Conservation (phyloP, 2,888 invertebrate species). For the Heliothis peltigera region DNA sequence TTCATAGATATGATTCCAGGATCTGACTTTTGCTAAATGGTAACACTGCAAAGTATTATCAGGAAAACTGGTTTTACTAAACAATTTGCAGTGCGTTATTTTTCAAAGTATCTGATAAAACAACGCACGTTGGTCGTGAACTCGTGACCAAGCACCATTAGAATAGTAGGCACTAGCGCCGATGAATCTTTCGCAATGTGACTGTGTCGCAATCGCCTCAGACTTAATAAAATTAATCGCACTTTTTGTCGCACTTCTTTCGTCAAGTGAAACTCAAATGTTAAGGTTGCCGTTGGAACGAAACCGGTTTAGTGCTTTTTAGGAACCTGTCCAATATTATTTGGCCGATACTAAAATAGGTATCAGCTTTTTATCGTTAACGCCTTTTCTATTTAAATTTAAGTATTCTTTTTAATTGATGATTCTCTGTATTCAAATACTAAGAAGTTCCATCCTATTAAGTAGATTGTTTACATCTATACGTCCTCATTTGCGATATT, state of each 20-base stretch:
- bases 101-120: constrained; percentile 17
- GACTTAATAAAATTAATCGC: constrained; percentile 54
- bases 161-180: constrained; percentile 27
- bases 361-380: neutral
- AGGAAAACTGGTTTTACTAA: neutral
- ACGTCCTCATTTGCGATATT: neutral
- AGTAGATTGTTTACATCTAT: neutral
- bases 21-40: neutral
- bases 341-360: constrained; percentile 3
- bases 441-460: too few species aligned
- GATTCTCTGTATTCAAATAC: too few species aligned
- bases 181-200: constrained; percentile 54
- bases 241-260: constrained; percentile 57
- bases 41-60: neutral
- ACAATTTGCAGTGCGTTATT: too few species aligned
- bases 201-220: constrained; percentile 47
- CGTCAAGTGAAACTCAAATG: constrained; percentile 57
- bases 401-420: too few species aligned
- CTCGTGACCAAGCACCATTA: constrained; percentile 53
- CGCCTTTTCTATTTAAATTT: neutral
- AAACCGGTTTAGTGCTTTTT: constrained; percentile 48
- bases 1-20: neutral
- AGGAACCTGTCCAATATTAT: constrained; percentile 16
- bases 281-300: constrained; percentile 50
- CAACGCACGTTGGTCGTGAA: constrained; percentile 42